These are phyloP conservation scores for Antrozous pallidus DNA, from an alignment of 2,797 vertebrate species.

Conservation along the genomic window DNA sequence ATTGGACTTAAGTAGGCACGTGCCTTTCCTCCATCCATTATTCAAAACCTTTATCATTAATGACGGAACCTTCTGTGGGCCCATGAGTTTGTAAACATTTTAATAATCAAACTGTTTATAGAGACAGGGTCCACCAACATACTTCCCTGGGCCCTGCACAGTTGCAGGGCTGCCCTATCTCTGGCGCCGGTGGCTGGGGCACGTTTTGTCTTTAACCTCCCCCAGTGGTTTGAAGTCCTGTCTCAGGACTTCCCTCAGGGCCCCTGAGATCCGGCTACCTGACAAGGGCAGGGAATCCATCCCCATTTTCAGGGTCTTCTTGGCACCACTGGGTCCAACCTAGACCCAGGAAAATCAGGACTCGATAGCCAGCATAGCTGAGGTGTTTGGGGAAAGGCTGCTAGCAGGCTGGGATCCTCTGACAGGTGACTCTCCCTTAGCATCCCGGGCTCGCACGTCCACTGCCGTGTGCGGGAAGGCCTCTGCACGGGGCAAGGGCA, in stretches of 20 bases:
- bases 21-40: neutral
- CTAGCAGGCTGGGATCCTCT: neutral
- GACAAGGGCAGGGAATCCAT: neutral
- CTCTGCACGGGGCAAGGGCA: neutral
- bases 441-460: neutral
- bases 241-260: neutral
- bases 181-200: neutral
- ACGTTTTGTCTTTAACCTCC: neutral
- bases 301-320: neutral
- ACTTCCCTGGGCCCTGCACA: neutral
- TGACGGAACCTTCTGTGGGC: neutral
- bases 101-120: neutral
- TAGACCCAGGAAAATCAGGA: neutral
- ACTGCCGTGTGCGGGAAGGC: neutral
- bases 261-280: neutral
- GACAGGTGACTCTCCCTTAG: neutral
- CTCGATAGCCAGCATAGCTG: neutral
- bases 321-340: neutral
- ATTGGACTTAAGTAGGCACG: fast-evolving
- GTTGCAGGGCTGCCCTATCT: neutral
- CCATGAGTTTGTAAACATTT: neutral
- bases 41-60: neutral
- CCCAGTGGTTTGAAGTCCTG: neutral
- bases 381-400: neutral
- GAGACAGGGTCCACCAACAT: neutral